Base-by-base conservation (phyloP, 2,888 invertebrate species). In the Drosophila limbata region DNA sequence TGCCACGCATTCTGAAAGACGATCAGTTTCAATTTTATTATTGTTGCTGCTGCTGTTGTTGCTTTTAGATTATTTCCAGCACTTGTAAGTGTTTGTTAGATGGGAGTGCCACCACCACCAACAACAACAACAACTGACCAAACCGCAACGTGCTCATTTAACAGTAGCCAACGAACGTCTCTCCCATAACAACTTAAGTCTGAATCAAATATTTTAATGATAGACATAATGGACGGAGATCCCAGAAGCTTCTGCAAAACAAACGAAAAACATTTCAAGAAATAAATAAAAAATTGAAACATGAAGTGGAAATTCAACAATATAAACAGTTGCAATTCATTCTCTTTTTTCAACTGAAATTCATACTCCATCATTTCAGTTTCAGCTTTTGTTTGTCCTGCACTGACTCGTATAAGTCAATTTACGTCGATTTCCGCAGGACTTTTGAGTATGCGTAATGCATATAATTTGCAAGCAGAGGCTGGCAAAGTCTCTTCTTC, bases 1-100 rank as follows among this genome's bases (percentile, higher is more conserved):
- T 92, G 92, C 91, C 88, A 78, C 61, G 92, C 90, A 92, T 92
- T 84, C 79, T 82, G 77, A 81, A 71, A 83, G 84, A 78, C 75
- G 86, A 85, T 86, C 89, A 75, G 86, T 89, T 86, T 89, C 89
- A 89, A 88, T 89, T 88, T 85, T 88, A 84, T 89, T 89, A 79
- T 84, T 87, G 83, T 81, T 61, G 63, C 11, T 51, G 47, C 15
- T 52, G 51, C 3, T 67, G 51, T 9, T 56, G 62, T 60, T 57
- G 67, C 57, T 69, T 87, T 72, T 88, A 88, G 84, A 88, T 88
- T 88, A 81, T 86, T 84, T 86, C 77, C 77, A 67, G 77, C 88
- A 84, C 76, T 84, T 86, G 87, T 76, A 84, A 88, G 87, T 84
- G 89, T 88, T 56, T 84, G 84, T 88, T 87, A 88, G 88, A 88